Percentiles rank a stretch among this genome's conserved stretches.
Evolutionary conservation across 1,140 invertebrate species (phyloP).

Genomic region (Polyergus mexicanus): DNA sequence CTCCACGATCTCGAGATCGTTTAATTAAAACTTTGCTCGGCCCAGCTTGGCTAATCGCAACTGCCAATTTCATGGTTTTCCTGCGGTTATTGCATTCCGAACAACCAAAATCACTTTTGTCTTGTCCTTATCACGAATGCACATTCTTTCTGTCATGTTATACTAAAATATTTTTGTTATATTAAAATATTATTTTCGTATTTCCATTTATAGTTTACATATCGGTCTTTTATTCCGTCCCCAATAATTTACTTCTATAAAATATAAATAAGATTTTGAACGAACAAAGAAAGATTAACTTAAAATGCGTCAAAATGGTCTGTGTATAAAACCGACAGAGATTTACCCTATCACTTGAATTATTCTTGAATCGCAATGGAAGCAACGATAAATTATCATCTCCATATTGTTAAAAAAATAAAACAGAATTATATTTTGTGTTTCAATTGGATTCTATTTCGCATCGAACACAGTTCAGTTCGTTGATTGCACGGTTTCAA

Average conservation of each 20-base stretch:
- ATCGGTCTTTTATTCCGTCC: background rate
- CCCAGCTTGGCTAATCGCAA: slow-evolving; percentile 24
- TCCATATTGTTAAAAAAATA: slow-evolving; percentile 10
- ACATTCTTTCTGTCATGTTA: background rate
- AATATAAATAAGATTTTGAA: background rate
- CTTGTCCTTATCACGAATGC: slow-evolving; percentile 25
- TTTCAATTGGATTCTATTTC: slow-evolving; percentile 6
- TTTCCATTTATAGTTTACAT: background rate
- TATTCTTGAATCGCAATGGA: background rate
- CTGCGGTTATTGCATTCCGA: slow-evolving; percentile 27
- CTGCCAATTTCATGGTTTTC: slow-evolving; percentile 56
- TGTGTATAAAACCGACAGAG: background rate
- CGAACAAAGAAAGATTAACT: background rate
- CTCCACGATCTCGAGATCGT: slow-evolving; percentile 57
- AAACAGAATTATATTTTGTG: background rate
- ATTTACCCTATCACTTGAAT: slow-evolving; percentile 16
- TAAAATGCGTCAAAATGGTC: background rate
- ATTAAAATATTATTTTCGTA: background rate
- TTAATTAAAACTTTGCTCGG: slow-evolving; percentile 55
- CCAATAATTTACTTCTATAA: background rate
- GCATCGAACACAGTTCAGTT: background rate
- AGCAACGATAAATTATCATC: slow-evolving; percentile 1
- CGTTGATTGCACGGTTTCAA: slow-evolving; percentile 12
- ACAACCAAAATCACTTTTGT: background rate
- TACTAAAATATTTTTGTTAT: background rate